A percentile compares a stretch with the other conserved stretches of the same genome.
These are phyloP conservation scores for Hermaeophaga mercurialis DNA, from an alignment of 2,888 invertebrate species.

Conservation along the genomic window DNA sequence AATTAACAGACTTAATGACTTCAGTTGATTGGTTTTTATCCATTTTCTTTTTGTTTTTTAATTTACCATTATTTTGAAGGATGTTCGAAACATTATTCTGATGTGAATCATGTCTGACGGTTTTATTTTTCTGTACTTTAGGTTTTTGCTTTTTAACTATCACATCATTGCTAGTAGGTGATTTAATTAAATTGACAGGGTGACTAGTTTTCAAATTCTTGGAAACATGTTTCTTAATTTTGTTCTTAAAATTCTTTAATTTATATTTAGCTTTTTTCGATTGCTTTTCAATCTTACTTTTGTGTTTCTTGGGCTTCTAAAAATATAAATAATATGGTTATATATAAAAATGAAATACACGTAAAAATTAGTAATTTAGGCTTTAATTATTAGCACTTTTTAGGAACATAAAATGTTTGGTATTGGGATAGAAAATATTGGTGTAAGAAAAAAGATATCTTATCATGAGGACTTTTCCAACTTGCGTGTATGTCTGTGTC, in stretches of 20 bases:
- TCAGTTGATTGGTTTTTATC: constrained; percentile 3
- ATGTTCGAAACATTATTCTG: neutral
- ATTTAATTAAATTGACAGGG: constrained; percentile 1
- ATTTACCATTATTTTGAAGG: no score
- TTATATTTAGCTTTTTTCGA: constrained; percentile 14
- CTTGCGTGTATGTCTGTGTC: no score
- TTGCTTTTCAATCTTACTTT: constrained; percentile 16
- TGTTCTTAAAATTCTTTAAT: constrained; percentile 13
- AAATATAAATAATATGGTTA: constrained; percentile 11
- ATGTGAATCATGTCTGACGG: no score
- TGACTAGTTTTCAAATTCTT: neutral
- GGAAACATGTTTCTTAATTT: constrained; percentile 38
- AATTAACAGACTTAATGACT: no score
- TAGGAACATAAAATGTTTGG: no score
- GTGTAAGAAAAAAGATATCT: no score
- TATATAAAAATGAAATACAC: no score
- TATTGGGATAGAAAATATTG: no score
- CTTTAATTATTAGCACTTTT: no score
- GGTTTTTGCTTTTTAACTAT: constrained; percentile 36
- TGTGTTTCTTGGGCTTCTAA: constrained; percentile 22
- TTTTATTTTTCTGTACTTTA: constrained; percentile 43
- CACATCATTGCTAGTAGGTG: constrained; percentile 10
- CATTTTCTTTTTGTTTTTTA: constrained; percentile 8
- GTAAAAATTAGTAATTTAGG: no score
- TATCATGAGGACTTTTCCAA: no score